phyloP scores from a whole-genome alignment of 2,797 vertebrate species.

The Rhinoraja longicauda region DNA sequence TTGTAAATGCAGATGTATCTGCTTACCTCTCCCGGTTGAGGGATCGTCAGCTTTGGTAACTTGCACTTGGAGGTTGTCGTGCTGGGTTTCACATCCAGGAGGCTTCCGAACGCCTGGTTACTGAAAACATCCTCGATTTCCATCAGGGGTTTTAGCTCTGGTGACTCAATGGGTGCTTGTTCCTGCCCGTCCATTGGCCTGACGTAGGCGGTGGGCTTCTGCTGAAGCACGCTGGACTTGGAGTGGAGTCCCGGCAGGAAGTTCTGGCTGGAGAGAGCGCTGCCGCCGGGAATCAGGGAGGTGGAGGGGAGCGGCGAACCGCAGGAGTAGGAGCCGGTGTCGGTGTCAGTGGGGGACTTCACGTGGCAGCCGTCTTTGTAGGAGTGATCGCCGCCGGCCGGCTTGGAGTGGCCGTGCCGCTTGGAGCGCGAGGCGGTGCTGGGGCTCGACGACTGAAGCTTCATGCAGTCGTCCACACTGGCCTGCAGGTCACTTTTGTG shows the following conservation, averaged over 20 bases:
- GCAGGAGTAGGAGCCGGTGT: constrained; percentile 60
- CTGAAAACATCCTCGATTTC: constrained; percentile 79
- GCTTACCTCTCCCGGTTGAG: constrained; percentile 87
- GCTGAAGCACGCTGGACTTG: constrained; percentile 75
- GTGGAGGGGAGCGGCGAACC: constrained; percentile 85
- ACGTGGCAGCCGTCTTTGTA: constrained; percentile 69
- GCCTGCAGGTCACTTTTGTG: constrained; percentile 65
- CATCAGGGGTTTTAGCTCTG: constrained; percentile 76
- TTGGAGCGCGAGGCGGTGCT: constrained; percentile 59
- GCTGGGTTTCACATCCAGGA: constrained; percentile 70
- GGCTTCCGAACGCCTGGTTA: constrained; percentile 69
- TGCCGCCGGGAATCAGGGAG: constrained; percentile 69
- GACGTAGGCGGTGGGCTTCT: constrained; percentile 86
- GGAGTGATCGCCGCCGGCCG: constrained; percentile 55
- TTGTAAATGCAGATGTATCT: not conserved
- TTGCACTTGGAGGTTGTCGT: constrained; percentile 75
- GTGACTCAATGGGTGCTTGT: constrained; percentile 78
- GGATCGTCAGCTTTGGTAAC: constrained; percentile 85
- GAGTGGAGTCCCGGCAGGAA: constrained; percentile 77
- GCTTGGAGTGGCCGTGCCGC: constrained; percentile 59
- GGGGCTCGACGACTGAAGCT: constrained; percentile 53
- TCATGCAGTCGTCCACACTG: not conserved
- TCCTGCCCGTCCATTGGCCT: constrained; percentile 90
- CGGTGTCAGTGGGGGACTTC: constrained; percentile 71
- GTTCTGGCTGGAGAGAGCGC: constrained; percentile 70